Percentiles rank a stretch among this genome's conserved stretches.
Conservation (phyloP, 2,888 invertebrate genomes). For the Pseudococcus jackbeardsleyi region DNA sequence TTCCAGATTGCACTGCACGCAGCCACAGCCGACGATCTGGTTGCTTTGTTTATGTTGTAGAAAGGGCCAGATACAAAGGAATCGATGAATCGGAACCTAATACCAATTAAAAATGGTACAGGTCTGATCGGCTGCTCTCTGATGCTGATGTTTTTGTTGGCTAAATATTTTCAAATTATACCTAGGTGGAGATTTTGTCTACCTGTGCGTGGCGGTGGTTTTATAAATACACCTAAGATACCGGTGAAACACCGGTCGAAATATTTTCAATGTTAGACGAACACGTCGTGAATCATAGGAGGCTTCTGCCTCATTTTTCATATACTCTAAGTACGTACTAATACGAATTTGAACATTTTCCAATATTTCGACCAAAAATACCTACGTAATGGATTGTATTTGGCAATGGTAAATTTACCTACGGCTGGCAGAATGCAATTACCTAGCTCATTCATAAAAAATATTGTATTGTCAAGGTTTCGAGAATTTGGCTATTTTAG, state of each 20-base stretch:
- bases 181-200: background rate
- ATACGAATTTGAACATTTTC: slow-evolving; percentile 1
- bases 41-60: slow-evolving; percentile 53
- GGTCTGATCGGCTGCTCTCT: background rate
- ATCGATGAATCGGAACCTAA: slow-evolving; percentile 47
- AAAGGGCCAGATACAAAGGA: slow-evolving; percentile 32
- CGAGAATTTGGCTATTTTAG: background rate
- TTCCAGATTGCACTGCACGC: slow-evolving; percentile 17
- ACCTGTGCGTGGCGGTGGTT: background rate
- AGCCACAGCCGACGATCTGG: slow-evolving; percentile 15
- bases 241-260: background rate
- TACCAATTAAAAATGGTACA: slow-evolving; percentile 44
- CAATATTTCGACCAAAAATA: background rate
- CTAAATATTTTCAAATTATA: slow-evolving; percentile 35
- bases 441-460: slow-evolving; percentile 25
- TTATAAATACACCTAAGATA: background rate
- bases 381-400: background rate
- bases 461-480: slow-evolving; percentile 25
- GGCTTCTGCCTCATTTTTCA: slow-evolving; percentile 13
- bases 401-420: slow-evolving; percentile 26
- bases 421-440: background rate
- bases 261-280: background rate
- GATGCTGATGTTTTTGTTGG: background rate
- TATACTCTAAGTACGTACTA: background rate
- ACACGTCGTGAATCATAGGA: background rate